Percentiles rank a stretch among this genome's conserved stretches.
Conservation (phyloP, 30 jellyfish, hydroid and myxozoan species). For the Turritopsis dohrnii region DNA sequence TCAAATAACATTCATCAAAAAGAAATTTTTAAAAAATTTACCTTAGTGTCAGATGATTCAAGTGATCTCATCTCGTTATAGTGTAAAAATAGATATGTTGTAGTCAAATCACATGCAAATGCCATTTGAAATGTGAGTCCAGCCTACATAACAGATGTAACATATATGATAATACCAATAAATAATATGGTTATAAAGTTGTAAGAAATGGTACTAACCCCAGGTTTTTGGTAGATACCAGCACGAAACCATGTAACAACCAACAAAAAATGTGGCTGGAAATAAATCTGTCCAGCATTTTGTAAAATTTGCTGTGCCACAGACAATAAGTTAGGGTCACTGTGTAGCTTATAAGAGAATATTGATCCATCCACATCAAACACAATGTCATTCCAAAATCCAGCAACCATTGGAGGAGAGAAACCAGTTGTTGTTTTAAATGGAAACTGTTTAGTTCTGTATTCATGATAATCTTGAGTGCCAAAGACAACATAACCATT, state of each 20-base stretch:
- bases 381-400: background rate
- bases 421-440: background rate
- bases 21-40: too few relatives aligned
- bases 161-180: background rate
- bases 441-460: background rate
- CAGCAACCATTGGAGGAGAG: background rate
- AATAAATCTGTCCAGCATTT: background rate
- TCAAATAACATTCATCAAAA: too few relatives aligned
- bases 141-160: background rate
- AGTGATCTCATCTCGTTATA: background rate
- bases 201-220: background rate
- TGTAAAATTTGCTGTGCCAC: background rate
- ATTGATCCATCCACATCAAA: conserved; percentile 8
- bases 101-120: conserved; percentile 10
- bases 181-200: background rate
- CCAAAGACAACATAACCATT: conserved; percentile 12
- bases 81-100: conserved; percentile 5
- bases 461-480: background rate
- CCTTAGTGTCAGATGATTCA: background rate
- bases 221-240: background rate
- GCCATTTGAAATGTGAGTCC: conserved; percentile 1
- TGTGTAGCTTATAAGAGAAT: background rate
- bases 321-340: background rate
- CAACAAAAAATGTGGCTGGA: background rate
- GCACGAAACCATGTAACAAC: background rate